Evolutionary conservation across 2,888 invertebrate species (phyloP).

Genomic region (Nemapogon koenigi): DNA sequence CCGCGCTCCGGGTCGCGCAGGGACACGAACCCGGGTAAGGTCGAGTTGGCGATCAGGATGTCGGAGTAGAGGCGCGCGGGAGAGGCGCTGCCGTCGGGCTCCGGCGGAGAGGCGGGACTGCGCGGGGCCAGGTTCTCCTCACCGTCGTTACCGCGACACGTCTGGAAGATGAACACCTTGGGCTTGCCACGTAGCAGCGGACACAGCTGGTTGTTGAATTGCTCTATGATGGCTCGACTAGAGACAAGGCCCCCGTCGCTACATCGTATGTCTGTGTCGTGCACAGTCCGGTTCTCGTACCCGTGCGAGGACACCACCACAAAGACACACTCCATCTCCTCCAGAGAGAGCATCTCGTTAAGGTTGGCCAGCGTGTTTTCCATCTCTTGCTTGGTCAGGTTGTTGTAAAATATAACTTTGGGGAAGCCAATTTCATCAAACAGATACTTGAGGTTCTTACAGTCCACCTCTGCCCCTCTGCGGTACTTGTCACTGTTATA

Average conservation of each 20-base stretch:
- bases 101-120: constrained; percentile 9
- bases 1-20: constrained; percentile 65
- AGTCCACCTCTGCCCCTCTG: constrained; percentile 67
- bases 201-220: constrained; percentile 57
- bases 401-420: constrained; percentile 36
- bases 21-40: constrained; percentile 66
- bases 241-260: constrained; percentile 58
- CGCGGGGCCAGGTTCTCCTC: not conserved
- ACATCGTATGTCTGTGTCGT: constrained; percentile 66
- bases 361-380: constrained; percentile 41
- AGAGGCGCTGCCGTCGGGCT: constrained; percentile 22
- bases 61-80: constrained; percentile 51
- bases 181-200: not conserved
- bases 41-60: constrained; percentile 71
- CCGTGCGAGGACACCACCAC: constrained; percentile 75
- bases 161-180: constrained; percentile 72
- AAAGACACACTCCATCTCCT: constrained; percentile 65
- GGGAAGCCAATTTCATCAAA: constrained; percentile 67
- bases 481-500: constrained; percentile 40
- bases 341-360: constrained; percentile 37
- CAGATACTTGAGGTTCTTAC: constrained; percentile 60
- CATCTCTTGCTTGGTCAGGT: constrained; percentile 49
- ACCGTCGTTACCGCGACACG: constrained; percentile 64
- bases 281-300: constrained; percentile 35
- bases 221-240: constrained; percentile 59